Evolutionary conservation across 2,113 vertebrate species (phyloP).

Genomic region (Menura novaehollandiae): DNA sequence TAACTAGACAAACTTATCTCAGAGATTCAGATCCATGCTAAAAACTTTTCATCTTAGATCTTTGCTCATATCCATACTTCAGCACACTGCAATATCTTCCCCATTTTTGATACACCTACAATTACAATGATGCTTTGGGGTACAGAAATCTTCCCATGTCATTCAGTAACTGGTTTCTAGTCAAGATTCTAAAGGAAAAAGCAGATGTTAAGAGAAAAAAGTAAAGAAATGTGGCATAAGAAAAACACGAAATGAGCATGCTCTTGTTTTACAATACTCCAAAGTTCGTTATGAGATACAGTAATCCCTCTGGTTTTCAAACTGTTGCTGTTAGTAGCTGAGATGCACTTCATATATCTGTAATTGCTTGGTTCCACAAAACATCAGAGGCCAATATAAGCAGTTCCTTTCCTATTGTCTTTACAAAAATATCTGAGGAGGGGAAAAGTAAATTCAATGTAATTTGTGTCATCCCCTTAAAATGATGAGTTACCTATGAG

Average conservation of each 20-base stretch:
- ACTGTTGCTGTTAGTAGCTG: not conserved
- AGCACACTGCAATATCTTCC: not conserved
- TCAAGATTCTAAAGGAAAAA: not conserved
- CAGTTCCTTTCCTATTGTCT: not conserved
- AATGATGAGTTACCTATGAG: not conserved
- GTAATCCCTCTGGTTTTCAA: not conserved
- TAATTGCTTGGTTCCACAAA: not conserved
- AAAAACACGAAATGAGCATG: not conserved
- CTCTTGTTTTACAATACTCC: not conserved
- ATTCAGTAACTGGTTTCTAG: not conserved
- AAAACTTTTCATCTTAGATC: not conserved
- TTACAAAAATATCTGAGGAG: not conserved
- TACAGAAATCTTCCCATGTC: not conserved
- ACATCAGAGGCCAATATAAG: not conserved
- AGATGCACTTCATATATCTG: not conserved
- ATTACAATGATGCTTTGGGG: not conserved
- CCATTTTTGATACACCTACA: not conserved
- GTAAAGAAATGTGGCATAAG: not conserved
- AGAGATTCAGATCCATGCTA: not conserved
- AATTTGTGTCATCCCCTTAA: not conserved
- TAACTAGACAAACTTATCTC: constrained; percentile 22
- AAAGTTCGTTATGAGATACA: not conserved
- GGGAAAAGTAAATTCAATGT: not conserved
- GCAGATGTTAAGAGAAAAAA: not conserved
- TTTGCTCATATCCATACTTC: not conserved